A percentile compares a stretch with the other conserved stretches of the same genome.
Evolutionary conservation across 2,113 vertebrate genomes (phyloP).

Genomic region (Daboia siamensis): DNA sequence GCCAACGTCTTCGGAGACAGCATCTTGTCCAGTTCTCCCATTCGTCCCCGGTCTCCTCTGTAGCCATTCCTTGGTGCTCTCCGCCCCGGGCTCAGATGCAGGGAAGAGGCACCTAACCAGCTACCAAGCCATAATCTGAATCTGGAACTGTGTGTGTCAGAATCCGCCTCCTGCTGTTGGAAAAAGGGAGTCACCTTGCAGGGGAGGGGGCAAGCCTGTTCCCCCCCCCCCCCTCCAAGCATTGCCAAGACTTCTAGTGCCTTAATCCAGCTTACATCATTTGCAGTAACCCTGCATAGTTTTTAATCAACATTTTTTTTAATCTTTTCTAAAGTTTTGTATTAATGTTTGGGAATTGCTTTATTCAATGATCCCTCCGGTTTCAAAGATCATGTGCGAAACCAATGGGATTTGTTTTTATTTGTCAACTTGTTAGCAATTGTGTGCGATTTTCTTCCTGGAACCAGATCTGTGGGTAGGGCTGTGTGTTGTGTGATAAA

Average conservation of each 20-base stretch:
- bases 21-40: slow-evolving; percentile 71
- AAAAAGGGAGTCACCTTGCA: background rate
- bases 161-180: background rate
- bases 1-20: slow-evolving; percentile 85
- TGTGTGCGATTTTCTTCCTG: background rate
- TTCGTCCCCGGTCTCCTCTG: slow-evolving; percentile 71
- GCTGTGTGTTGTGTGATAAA: background rate
- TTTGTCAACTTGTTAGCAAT: background rate
- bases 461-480: background rate
- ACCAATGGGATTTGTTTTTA: background rate
- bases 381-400: slow-evolving; percentile 26
- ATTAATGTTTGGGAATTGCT: background rate
- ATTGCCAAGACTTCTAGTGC: background rate
- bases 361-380: background rate
- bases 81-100: background rate
- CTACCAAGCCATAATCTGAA: slow-evolving; percentile 45
- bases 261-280: slow-evolving; percentile 8
- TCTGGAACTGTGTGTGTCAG: background rate
- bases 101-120: background rate
- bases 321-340: background rate
- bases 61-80: slow-evolving; percentile 6
- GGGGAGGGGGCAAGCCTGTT: background rate
- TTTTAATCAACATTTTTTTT: background rate
- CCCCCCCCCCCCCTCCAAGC: background rate
- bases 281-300: background rate